Base-by-base conservation (phyloP, 2,888 invertebrate genomes). In the Ennomos erosarius region DNA sequence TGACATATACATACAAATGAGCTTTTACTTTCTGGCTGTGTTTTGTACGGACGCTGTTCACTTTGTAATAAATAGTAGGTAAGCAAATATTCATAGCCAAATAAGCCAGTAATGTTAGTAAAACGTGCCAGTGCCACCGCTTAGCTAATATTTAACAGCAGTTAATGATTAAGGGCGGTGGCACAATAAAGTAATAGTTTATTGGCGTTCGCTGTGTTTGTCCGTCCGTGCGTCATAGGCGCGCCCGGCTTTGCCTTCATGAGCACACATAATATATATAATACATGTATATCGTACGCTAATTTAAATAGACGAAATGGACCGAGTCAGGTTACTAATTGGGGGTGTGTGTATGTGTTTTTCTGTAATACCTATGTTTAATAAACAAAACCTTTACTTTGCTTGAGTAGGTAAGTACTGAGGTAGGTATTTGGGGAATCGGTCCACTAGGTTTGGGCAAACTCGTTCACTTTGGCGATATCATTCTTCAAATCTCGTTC, bases 131-230 rank as follows among this genome's bases (percentile, higher is more conserved):
- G 26, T 12, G 45, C 51, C 64, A 54, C 54, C 64, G 67, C 65
- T 74, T 70, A 46, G 69, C 70, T 78, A 76, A 76, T 82, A 79
- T 84, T 69, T 67, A 71, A 67, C 70, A 61, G 54, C 54, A 64
- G 55, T 71, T 82, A 84, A 83, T 85, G 85, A 87, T 86, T 54
- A 76, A 81, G 85, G 89, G 88, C 82, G 85, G 79, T 72, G 81
- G 80, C 81, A 85, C 81, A 87, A 87, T 89, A 88, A 88, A 88
- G 81, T 88, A 83, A 86, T 88, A 87, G 76, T 88, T 90, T 90
- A 90, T 86, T 81, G 85, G 76, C 76, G 40, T 37, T 50, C 42
- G 51, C 48, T 64, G 71, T 88, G 87, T 87, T 87, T 85, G 85
- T 76, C 61, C 74, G 76, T 65, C 65, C 79, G 84, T 88, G 88